Evolutionary conservation across 1,140 invertebrate species (phyloP), one percentile per base, ranked within the genome.

Genomic region (Adoxophyes honmai): DNA sequence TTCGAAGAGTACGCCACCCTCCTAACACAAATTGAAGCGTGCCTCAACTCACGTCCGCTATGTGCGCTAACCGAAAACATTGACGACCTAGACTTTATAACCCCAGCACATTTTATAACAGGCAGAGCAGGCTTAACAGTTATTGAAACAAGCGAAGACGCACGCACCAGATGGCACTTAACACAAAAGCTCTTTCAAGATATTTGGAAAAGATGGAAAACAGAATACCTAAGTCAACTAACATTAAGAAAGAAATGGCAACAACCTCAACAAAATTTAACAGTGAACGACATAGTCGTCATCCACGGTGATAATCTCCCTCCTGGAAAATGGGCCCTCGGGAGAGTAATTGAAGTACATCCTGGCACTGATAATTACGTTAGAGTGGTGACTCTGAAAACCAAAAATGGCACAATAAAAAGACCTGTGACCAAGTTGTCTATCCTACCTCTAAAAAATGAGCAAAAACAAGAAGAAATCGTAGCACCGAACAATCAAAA

Each of bases 81-180:
- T 0, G 62, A 68, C 14, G 73, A 78, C 28, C 37, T 60, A 1
- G 35, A 36, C 21, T 36, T 18, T 39, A 13, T 67, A 34, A 73
- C 81, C 11, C 81, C 81, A 6, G 76, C 52, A 13, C 78, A 88
- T 62, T 86, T 87, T 54, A 51, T 87, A 10, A 76, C 73, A 35
- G 64, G 75, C 37, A 7, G 35, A n/a, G 14, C 66, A 33, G 10
- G 60, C 52, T 48, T 53, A 57, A 59, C 42, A 48, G 57, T 44
- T 53, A 57, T 16, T 55, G 57, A 36, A 15, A 34, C 52, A 8
- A 34, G 36, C 6, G 9, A 56, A 15, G 16, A 64, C 36, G 34
- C 48, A 57, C 14, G 55, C 33, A 63, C 4, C 16, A 15, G 35
- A 18, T 61, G 35, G 34, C 36, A 44, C 4, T 14, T 60, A 9